Conservation (phyloP, 2,888 invertebrate species). For the Corythucha ciliata region DNA sequence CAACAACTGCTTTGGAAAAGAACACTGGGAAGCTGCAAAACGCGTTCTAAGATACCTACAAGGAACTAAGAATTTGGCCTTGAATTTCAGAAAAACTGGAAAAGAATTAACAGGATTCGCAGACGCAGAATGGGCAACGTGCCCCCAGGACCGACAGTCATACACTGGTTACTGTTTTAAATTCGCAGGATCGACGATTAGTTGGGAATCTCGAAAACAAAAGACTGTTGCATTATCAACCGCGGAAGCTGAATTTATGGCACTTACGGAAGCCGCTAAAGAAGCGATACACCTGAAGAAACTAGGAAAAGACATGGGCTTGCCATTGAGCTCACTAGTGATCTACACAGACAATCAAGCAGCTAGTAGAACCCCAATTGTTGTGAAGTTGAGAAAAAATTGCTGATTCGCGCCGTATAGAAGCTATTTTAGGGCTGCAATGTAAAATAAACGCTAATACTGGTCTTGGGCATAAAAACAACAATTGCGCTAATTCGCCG, state of each 20-base stretch:
- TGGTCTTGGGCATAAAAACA: too few species aligned
- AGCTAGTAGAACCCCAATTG: too few species aligned
- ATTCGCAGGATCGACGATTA: conserved; percentile 16
- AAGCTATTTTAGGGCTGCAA: too few species aligned
- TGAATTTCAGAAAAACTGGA: not conserved
- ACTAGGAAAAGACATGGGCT: not conserved
- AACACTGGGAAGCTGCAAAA: conserved; percentile 28
- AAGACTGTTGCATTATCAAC: conserved; percentile 19
- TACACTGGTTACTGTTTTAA: conserved; percentile 27
- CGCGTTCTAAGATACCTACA: conserved; percentile 28
- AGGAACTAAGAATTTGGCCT: conserved; percentile 18
- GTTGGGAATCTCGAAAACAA: conserved; percentile 26
- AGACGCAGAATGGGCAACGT: conserved; percentile 3
- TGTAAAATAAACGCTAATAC: too few species aligned
- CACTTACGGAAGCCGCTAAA: conserved; percentile 12
- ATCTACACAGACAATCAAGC: conserved; percentile 3
- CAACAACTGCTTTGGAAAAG: conserved; percentile 7
- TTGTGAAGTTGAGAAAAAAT: too few species aligned
- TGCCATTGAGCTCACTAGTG: not conserved
- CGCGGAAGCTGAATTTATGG: conserved; percentile 16
- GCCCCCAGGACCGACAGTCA: conserved; percentile 22
- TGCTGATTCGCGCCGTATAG: too few species aligned
- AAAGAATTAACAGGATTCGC: not conserved
- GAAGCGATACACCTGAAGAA: conserved; percentile 4
- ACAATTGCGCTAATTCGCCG: too few species aligned